Percentiles rank a stretch among this genome's conserved stretches.
phyloP scores from a whole-genome alignment of 2,113 vertebrate species.

The Ammodramus savannarum region DNA sequence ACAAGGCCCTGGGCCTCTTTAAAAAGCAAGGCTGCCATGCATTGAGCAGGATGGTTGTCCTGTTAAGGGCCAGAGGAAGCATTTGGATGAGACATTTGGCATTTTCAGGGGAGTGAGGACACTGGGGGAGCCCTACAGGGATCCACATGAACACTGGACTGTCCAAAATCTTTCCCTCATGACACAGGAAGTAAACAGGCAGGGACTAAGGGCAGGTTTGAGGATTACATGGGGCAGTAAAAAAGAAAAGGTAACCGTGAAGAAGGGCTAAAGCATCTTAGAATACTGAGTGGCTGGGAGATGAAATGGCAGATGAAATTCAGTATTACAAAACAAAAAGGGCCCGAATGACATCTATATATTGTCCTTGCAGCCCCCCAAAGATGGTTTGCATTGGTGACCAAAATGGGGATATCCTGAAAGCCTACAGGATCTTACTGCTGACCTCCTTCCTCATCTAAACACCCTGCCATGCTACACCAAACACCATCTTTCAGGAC shows the following conservation, averaged over 20 bases:
- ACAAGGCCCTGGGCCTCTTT: not conserved
- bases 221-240: not conserved
- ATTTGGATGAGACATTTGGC: not conserved
- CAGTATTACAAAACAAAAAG: not conserved
- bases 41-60: not conserved
- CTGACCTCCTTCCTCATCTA: not conserved
- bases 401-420: not conserved
- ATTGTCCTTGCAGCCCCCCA: not conserved
- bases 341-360: not conserved
- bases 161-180: not conserved
- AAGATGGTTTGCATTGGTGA: not conserved
- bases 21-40: not conserved
- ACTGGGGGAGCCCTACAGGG: not conserved
- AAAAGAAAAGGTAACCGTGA: not conserved
- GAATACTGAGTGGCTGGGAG: not conserved
- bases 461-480: not conserved
- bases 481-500: not conserved
- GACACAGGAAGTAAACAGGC: not conserved
- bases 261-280: not conserved
- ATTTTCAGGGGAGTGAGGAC: not conserved
- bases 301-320: not conserved
- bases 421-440: not conserved
- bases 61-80: not conserved
- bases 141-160: not conserved
- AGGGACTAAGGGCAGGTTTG: not conserved